Evolutionary conservation across 2,113 vertebrate genomes (phyloP), one percentile per base, ranked within the genome.

Genomic region (Vulpes lagopus): DNA sequence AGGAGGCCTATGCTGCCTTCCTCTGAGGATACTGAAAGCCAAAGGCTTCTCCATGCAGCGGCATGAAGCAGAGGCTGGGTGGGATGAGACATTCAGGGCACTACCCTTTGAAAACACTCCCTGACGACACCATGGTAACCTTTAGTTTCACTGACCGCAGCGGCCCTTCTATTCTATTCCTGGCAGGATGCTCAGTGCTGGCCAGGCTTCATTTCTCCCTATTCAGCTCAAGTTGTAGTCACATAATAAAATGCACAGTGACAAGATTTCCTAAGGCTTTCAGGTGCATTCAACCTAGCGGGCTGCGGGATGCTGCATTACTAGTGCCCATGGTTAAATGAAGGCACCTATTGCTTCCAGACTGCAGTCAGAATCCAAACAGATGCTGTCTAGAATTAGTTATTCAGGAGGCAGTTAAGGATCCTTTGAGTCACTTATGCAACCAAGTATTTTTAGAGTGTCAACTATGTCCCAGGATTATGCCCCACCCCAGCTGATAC

Each of bases 181-280:
- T 85, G 49, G 90, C 92, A 90, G 4, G 22, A 49, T 38, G 57
- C 84, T 94, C 71, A 5, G 8, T 81, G 57, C 83, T 96, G 95
- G 79, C 94, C 23, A 67, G 92, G 95, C 94, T 74, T 95, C 86
- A 85, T 95, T 96, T 92, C 80, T 95, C 81, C 32, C 84, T 81
- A 85, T 96, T 98, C 96, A 91, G 32, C 30, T 95, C 96, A 92
- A 92, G 83, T 85, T 94, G 95, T 89, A 94, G 94, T 79, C 95
- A 94, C 76, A 95, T 93, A 97, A 92, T 97, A 90, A 96, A 98
- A 97, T 88, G 87, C 69, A 92, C 27, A 92, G 64, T 79, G 87
- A 96, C 97, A 97, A 97, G 96, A 96, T 94, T 96, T 96, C 95
- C 96, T 17, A 38, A 53, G 83, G 96, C 67, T 95, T 94, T 97